Conservation (phyloP, 2,797 vertebrate genomes). For the Pristis pectinata region DNA sequence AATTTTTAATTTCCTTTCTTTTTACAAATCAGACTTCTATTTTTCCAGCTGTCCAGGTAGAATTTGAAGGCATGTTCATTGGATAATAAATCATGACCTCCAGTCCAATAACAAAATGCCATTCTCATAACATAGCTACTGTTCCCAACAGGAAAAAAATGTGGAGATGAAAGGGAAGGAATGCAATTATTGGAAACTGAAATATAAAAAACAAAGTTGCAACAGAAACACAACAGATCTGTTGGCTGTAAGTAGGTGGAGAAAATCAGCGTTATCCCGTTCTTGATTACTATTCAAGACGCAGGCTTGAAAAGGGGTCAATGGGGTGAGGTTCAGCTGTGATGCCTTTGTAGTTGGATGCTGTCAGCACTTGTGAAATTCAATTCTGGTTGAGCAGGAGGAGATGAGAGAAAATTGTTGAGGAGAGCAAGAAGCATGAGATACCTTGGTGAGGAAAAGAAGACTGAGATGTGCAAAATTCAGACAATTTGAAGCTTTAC, state of each 20-base stretch:
- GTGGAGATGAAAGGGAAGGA: not conserved
- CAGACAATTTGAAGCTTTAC: constrained; percentile 8
- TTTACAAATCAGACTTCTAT: not conserved
- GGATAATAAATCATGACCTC: not conserved
- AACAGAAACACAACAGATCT: not conserved
- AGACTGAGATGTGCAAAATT: not conserved
- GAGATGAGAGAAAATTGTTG: not conserved
- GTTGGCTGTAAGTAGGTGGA: not conserved
- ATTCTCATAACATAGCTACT: not conserved
- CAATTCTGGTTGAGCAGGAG: not conserved
- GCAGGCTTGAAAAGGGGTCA: not conserved
- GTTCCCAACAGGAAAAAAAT: not conserved
- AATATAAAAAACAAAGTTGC: not conserved
- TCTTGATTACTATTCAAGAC: not conserved
- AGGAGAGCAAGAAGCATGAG: not conserved
- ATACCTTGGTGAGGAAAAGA: not conserved
- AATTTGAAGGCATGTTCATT: not conserved
- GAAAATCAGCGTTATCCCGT: not conserved
- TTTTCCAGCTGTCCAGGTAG: not conserved
- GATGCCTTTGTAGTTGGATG: not conserved
- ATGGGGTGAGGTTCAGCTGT: not conserved
- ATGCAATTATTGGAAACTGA: not conserved
- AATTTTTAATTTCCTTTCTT: not conserved
- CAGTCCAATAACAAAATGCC: not conserved
- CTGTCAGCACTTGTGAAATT: not conserved